Percentiles rank a stretch among this genome's conserved stretches.
These are phyloP conservation scores for Perodicticus potto DNA, from an alignment of 2,797 vertebrate genomes.

Conservation along the genomic window DNA sequence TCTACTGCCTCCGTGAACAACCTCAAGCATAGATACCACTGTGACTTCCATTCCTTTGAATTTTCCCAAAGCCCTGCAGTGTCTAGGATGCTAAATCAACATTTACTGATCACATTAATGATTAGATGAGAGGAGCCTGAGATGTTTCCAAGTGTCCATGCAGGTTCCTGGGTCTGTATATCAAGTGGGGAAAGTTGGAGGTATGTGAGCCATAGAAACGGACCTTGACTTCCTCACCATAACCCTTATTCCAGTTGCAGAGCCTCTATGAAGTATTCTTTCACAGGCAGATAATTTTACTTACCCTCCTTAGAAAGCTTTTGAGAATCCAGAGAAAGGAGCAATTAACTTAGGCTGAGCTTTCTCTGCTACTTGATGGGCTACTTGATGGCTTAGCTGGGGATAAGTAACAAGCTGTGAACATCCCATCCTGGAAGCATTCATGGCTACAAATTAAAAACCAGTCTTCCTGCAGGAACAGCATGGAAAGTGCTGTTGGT, in stretches of 20 bases:
- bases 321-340: slow-evolving; percentile 29
- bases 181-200: not conserved
- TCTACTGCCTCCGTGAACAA: not conserved
- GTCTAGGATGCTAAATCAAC: not conserved
- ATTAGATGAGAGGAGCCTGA: not conserved
- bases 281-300: not conserved
- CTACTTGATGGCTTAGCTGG: not conserved
- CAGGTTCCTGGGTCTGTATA: not conserved
- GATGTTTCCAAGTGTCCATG: not conserved
- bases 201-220: not conserved
- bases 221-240: not conserved
- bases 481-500: not conserved
- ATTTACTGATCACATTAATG: not conserved
- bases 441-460: slow-evolving; percentile 5
- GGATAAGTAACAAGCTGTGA: not conserved
- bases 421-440: not conserved
- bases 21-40: not conserved
- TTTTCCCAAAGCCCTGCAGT: not conserved
- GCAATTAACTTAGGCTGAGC: not conserved
- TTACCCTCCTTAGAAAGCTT: not conserved
- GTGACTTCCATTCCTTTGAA: not conserved
- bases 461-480: not conserved
- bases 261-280: not conserved
- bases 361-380: not conserved
- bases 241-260: not conserved